Percentiles rank a stretch among this genome's conserved stretches.
phyloP scores from a whole-genome alignment of 2,797 vertebrate genomes.

The Anas bahamensis region DNA sequence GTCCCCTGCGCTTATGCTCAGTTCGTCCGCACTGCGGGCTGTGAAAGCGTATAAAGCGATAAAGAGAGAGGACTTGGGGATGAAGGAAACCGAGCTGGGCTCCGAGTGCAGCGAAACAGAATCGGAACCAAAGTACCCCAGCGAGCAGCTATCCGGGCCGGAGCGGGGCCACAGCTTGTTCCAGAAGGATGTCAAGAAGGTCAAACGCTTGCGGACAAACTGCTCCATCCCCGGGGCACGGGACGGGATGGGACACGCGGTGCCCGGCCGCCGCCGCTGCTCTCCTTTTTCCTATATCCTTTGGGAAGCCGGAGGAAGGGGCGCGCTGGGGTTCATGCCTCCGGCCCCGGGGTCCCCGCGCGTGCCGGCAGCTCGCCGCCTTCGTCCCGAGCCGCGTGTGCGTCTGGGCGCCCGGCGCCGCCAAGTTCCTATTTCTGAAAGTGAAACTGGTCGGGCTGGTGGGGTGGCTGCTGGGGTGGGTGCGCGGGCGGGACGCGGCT shows the following conservation, averaged over 20 bases:
- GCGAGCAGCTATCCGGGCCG: background rate
- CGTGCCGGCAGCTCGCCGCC: background rate
- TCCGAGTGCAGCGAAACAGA: conserved; percentile 47
- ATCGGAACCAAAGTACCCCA: conserved; percentile 37
- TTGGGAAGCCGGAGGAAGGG: too few relatives aligned
- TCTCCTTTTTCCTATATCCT: background rate
- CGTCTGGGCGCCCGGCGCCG: conserved; percentile 1
- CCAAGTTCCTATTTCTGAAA: conserved; percentile 60
- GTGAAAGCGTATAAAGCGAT: conserved; percentile 86
- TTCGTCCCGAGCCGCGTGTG: background rate
- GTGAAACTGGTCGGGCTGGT: conserved; percentile 69
- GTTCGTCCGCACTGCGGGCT: conserved; percentile 86
- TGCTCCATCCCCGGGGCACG: conserved; percentile 79
- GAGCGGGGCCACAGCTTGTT: conserved; percentile 87
- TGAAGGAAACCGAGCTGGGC: background rate
- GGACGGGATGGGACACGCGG: background rate
- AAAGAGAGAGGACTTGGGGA: conserved; percentile 70
- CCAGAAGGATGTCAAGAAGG: conserved; percentile 87
- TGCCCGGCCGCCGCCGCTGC: too few relatives aligned
- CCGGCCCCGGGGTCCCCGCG: background rate
- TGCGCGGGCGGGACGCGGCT: conserved; percentile 40
- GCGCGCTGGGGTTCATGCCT: background rate
- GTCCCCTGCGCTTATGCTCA: conserved; percentile 88
- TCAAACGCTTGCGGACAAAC: conserved; percentile 86
- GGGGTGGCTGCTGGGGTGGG: conserved; percentile 48